Conservation (phyloP, 2,888 invertebrate genomes). For the Myathropa florea region DNA sequence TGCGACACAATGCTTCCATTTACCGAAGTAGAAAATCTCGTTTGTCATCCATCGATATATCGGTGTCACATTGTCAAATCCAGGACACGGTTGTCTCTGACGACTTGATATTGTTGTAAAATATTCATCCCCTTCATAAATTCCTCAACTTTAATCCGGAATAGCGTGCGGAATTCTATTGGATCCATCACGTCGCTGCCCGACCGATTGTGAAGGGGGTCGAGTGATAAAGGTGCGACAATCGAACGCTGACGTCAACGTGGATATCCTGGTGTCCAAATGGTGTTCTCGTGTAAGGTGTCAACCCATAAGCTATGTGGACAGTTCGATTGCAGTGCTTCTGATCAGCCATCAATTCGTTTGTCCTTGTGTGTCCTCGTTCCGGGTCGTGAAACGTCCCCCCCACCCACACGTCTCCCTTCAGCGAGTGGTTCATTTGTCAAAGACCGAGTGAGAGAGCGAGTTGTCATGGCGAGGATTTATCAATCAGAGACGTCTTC, state of each 20-base stretch:
- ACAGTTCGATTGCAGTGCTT: constrained; percentile 39
- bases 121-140: constrained; percentile 68
- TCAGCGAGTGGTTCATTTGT: constrained; percentile 31
- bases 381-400: not conserved
- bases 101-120: constrained; percentile 68
- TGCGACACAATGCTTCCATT: constrained; percentile 65
- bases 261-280: constrained; percentile 25
- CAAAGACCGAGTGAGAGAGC: not conserved
- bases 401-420: not conserved
- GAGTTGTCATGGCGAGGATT: constrained; percentile 8
- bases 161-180: not conserved
- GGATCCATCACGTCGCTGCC: not conserved
- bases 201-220: not conserved
- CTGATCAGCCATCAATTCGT: constrained; percentile 37
- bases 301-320: constrained; percentile 53
- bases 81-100: constrained; percentile 63
- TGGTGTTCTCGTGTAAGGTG: constrained; percentile 64
- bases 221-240: constrained; percentile 55
- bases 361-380: not conserved
- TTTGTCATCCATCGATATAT: constrained; percentile 69
- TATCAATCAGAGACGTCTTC: constrained; percentile 48
- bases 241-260: constrained; percentile 25
- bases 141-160: constrained; percentile 36
- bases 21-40: constrained; percentile 69
- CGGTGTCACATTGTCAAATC: constrained; percentile 67